Evolutionary conservation across 2,797 vertebrate species (phyloP), one percentile per base, ranked within the genome.

Genomic region (Sciurus carolinensis): DNA sequence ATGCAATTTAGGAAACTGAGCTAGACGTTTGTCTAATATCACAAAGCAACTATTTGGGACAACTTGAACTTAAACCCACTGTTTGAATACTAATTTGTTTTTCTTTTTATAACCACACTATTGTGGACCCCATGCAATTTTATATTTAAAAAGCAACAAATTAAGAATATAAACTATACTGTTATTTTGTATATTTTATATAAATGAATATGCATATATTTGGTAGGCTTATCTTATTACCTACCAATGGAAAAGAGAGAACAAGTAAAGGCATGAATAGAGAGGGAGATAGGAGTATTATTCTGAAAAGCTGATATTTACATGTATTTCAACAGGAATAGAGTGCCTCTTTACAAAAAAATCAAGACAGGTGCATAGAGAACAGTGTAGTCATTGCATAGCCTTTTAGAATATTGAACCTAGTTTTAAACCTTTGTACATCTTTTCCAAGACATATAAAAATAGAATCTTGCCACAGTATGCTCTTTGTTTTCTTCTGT

Each of bases 91-190:
- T 36, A 36, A 36, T 36, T 36, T 36, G 36, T 36, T 36, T 36
- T 36, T 69, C 44, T 50, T 73, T 92, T 77, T 47, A 28, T 28
- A 15, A 50, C 30, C 20, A 18, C 11, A 66, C 8, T 30, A 20
- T 28, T 73, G 5, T 57, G 52, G 44, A 66, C 36, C 3, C 20
- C 30, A 20, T 67, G n/a, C 9, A 66, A n/a, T 39, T 94, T 81
- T 77, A 30, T 44, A 66, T 85, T 80, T 95, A 13, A 72, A 71
- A 84, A 71, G n/a, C 42, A 86, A 62, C 57, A 30, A 73, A 75
- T 76, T 50, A 14, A 64, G 20, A 87, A 47, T 66, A 30, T 20
- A 57, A 39, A 18, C 11, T 80, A 44, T 36, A 10, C 24, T 64
- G 39, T 59, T 75, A 8, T 59, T 26, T 10, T 81, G 44, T 89